Percentiles rank a stretch among this genome's conserved stretches.
phyloP scores from a whole-genome alignment of 2,113 vertebrate species.

The Gobio gobio region DNA sequence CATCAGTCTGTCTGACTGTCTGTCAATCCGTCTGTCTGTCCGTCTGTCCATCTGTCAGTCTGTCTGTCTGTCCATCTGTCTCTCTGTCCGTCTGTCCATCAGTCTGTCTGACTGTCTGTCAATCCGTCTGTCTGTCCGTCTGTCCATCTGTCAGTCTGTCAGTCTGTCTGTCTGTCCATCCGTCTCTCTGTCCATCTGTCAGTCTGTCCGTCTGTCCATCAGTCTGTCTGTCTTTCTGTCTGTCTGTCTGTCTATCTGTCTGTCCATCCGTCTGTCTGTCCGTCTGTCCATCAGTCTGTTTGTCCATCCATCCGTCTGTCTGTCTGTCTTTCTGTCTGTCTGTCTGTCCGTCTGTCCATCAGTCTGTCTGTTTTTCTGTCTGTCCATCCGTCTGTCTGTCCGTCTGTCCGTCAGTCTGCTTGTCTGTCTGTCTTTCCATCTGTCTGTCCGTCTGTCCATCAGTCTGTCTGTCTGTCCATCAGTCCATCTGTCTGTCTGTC shows the following conservation, averaged over 20 bases:
- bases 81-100: too few species aligned
- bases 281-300: background rate
- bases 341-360: background rate
- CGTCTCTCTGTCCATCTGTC: background rate
- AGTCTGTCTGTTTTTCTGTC: too few species aligned
- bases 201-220: background rate
- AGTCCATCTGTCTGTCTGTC: background rate
- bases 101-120: too few species aligned
- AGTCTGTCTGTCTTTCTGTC: background rate
- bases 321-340: background rate
- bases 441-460: fast-evolving
- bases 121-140: fast-evolving
- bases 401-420: background rate
- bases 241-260: fast-evolving
- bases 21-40: background rate
- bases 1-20: too few species aligned
- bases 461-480: background rate
- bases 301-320: background rate
- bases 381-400: background rate
- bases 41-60: fast-evolving
- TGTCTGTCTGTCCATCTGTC: background rate
- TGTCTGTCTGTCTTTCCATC: fast-evolving
- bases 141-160: too few species aligned
- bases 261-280: too few species aligned
- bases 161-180: background rate